Evolutionary conservation across 2,888 invertebrate species (phyloP).

Genomic region (Drosophila pseudotakahashii): DNA sequence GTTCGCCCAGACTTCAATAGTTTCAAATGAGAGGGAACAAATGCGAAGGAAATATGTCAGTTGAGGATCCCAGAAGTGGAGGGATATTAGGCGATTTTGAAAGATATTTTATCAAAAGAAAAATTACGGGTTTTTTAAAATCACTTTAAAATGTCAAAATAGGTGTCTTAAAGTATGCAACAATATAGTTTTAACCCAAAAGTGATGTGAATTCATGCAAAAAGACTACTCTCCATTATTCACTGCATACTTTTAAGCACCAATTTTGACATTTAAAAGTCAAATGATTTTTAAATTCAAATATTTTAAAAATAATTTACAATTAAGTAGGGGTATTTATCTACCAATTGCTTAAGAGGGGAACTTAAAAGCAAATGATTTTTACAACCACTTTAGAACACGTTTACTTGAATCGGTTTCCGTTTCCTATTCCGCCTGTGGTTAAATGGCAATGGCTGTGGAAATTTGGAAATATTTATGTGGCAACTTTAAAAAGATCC

Average conservation of each 20-base stretch:
- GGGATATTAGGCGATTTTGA: neutral
- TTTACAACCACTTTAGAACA: neutral
- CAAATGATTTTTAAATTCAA: no score
- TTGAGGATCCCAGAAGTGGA: neutral
- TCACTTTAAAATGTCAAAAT: no score
- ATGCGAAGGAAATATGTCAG: neutral
- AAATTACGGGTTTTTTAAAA: no score
- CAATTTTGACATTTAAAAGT: no score
- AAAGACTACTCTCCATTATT: no score
- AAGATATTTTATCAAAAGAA: neutral
- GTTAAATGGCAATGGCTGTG: neutral
- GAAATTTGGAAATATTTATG: constrained; percentile 14
- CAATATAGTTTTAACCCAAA: no score
- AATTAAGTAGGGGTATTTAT: no score
- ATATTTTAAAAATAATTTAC: no score
- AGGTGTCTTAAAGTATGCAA: no score
- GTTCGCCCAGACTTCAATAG: neutral
- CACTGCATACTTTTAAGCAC: no score
- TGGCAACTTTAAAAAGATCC: constrained; percentile 2
- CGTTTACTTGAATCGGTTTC: neutral
- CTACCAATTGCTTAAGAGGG: no score
- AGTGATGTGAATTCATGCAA: no score
- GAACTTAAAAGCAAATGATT: neutral
- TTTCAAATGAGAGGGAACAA: neutral
- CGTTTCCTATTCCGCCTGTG: neutral